Percentiles rank a stretch among this genome's conserved stretches.
These are phyloP conservation scores for Brachionus rotundiformis DNA, from an alignment of 1,140 invertebrate species.

Conservation along the genomic window DNA sequence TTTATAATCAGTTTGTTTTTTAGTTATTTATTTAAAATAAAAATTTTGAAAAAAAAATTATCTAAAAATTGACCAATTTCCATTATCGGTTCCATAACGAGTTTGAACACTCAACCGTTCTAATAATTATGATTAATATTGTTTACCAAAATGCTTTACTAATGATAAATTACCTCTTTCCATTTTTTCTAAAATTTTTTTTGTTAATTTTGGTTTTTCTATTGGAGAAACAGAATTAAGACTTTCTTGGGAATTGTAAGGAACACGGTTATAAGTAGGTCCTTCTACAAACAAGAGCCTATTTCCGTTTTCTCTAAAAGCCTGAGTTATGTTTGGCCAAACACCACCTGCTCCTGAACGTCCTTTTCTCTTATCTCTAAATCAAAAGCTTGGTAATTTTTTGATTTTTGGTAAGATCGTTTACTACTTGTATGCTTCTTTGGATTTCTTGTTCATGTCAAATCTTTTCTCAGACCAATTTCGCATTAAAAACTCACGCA, in stretches of 20 bases:
- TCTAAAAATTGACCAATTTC: constrained; percentile 46
- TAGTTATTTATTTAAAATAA: constrained; percentile 37
- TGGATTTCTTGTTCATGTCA: constrained; percentile 19
- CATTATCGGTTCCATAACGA: constrained; percentile 15
- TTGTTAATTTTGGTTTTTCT: constrained; percentile 18
- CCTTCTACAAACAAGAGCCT: constrained; percentile 25
- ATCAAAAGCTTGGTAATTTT: not conserved
- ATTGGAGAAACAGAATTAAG: not conserved
- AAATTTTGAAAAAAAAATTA: constrained; percentile 32
- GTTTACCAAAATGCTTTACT: not conserved
- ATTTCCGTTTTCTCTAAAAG: constrained; percentile 45
- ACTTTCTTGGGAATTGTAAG: constrained; percentile 1
- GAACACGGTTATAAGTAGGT: constrained; percentile 32
- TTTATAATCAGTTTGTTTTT: not conserved
- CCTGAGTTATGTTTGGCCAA: constrained; percentile 44
- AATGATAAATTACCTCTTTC: constrained; percentile 35
- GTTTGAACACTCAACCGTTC: constrained; percentile 42
- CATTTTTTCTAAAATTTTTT: constrained; percentile 12
- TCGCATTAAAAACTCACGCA: constrained; percentile 29
- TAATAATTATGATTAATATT: not conserved
- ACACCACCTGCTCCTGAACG: constrained; percentile 26
- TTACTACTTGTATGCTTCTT: not conserved
- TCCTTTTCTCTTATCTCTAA: constrained; percentile 35
- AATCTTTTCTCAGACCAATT: constrained; percentile 41
- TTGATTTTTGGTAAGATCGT: not conserved